These are phyloP conservation scores for Diglossa cyanea DNA, from an alignment of 2,797 vertebrate genomes.

Conservation along the genomic window DNA sequence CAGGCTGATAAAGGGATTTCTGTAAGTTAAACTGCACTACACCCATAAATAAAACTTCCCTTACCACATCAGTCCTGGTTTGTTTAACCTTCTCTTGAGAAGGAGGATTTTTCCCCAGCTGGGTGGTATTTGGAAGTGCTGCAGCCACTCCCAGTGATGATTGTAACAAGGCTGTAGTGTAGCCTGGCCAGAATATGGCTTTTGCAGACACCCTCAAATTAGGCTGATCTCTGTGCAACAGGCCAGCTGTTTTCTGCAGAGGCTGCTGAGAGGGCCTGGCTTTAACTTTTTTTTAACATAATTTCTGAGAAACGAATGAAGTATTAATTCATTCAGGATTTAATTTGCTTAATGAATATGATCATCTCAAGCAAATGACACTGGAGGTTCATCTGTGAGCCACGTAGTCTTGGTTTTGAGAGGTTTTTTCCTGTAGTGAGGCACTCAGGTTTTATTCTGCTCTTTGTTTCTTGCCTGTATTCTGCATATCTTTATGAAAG, in stretches of 20 bases:
- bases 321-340: conserved; percentile 13
- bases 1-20: neutral
- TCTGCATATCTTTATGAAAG: neutral
- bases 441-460: neutral
- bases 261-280: neutral
- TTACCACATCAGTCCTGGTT: neutral
- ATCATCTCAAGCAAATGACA: neutral
- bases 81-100: neutral
- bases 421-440: neutral
- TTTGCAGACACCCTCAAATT: neutral
- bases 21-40: neutral
- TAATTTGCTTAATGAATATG: neutral
- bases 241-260: neutral
- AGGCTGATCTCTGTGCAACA: neutral
- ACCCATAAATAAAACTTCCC: neutral
- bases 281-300: neutral
- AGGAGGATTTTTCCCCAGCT: neutral
- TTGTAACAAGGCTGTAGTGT: neutral
- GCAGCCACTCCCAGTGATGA: neutral
- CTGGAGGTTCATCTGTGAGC: neutral
- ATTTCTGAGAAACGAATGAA: conserved; percentile 3
- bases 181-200: neutral
- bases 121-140: neutral
- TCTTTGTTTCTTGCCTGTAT: neutral
- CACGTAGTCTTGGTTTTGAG: neutral